Evolutionary conservation across 2,888 invertebrate genomes (phyloP).

Genomic region (Aelia acuminata): DNA sequence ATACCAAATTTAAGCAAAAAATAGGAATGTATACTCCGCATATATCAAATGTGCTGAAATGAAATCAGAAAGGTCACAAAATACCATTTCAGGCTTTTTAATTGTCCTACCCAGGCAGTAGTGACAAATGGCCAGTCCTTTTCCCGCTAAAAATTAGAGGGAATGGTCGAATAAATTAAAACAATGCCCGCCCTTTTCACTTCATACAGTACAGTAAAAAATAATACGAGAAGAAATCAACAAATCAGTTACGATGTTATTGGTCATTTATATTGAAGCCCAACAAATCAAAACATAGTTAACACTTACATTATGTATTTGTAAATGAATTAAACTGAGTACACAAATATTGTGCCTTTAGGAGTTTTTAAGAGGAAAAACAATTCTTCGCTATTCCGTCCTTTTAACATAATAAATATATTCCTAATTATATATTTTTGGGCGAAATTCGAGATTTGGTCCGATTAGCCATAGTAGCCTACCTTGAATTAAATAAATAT

Average conservation of each 20-base stretch:
- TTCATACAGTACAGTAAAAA: neutral
- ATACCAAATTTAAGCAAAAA: neutral
- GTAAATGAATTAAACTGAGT: too few species aligned
- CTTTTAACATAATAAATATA: too few species aligned
- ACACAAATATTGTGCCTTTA: too few species aligned
- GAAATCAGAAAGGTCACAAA: constrained; percentile 37
- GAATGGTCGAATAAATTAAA: constrained; percentile 35
- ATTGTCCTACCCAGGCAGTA: neutral
- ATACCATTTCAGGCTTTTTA: constrained; percentile 44
- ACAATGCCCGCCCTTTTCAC: neutral
- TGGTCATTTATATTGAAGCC: neutral
- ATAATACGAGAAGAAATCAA: neutral
- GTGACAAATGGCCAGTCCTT: constrained; percentile 35
- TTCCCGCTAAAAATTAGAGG: neutral
- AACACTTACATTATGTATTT: too few species aligned
- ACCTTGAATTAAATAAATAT: too few species aligned
- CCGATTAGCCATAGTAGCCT: too few species aligned
- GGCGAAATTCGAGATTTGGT: too few species aligned
- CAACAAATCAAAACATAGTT: neutral
- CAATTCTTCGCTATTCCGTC: too few species aligned
- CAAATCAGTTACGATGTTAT: neutral
- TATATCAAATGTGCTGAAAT: constrained; percentile 26
- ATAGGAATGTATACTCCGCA: neutral
- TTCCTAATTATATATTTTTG: too few species aligned
- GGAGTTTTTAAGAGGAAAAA: too few species aligned